phyloP scores from a whole-genome alignment of 2,888 invertebrate species.

The Drosophila melanosoma region DNA sequence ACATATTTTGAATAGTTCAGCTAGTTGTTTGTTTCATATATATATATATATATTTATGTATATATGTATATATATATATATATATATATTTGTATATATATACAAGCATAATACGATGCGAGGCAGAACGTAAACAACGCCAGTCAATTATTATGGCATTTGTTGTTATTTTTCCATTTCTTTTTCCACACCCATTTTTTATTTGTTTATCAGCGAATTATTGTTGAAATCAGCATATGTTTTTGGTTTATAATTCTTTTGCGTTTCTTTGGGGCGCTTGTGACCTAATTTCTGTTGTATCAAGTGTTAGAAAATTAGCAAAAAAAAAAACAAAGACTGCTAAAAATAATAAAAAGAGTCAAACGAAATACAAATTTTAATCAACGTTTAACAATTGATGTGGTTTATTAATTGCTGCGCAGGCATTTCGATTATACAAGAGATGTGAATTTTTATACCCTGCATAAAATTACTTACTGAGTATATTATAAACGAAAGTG shows the following conservation, averaged over 20 bases:
- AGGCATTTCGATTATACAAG: conserved; percentile 19
- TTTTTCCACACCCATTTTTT: not conserved
- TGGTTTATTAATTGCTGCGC: not conserved
- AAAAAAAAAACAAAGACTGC: conserved; percentile 12
- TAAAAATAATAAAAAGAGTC: conserved; percentile 2
- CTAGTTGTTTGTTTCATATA: not conserved
- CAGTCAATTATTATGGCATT: conserved; percentile 37
- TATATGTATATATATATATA: not conserved
- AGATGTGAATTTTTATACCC: not conserved
- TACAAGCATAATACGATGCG: not conserved
- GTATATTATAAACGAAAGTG: not conserved
- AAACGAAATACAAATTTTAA: not conserved
- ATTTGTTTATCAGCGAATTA: conserved; percentile 50
- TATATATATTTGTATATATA: not conserved
- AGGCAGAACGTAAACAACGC: conserved; percentile 54
- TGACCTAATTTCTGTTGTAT: conserved; percentile 76
- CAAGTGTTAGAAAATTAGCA: conserved; percentile 62
- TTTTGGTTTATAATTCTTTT: conserved; percentile 21
- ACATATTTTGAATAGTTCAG: conserved; percentile 27
- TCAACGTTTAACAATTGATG: not conserved
- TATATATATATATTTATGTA: not conserved
- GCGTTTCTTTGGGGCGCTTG: conserved; percentile 43
- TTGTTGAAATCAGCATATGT: conserved; percentile 10
- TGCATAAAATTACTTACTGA: not conserved
- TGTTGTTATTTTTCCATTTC: conserved; percentile 21